A percentile compares a stretch with the other conserved stretches of the same genome.
Evolutionary conservation across 2,888 invertebrate species (phyloP).

Genomic region (Eledona agricola): DNA sequence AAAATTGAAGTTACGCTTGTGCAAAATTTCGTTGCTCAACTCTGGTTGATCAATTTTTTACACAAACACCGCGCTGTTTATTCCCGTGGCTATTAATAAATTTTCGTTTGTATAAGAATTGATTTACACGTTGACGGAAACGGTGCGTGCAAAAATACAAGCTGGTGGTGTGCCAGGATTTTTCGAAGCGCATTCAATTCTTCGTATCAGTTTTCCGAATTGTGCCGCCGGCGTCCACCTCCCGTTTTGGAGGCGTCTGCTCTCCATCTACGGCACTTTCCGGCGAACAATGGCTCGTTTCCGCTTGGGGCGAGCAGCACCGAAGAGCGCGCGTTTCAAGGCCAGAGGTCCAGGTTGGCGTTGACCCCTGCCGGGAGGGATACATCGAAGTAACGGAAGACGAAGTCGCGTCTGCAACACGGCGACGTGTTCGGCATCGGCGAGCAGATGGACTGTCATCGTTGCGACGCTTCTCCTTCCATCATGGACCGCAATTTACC

Average conservation of each 20-base stretch:
- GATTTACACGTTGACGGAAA: conserved; percentile 25
- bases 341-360: conserved; percentile 50
- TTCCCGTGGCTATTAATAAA: conserved; percentile 16
- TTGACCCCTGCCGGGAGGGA: conserved; percentile 45
- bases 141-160: conserved; percentile 17
- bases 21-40: too few species aligned
- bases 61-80: too few species aligned
- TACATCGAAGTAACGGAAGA: conserved; percentile 33
- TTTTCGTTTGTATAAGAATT: conserved; percentile 15
- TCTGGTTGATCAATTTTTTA: too few species aligned
- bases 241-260: background rate
- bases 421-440: conserved; percentile 30
- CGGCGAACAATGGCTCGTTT: conserved; percentile 13
- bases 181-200: too few species aligned
- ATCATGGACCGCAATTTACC: conserved; percentile 32
- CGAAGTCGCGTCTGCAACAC: conserved; percentile 34
- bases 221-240: background rate
- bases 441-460: conserved; percentile 32
- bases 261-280: conserved; percentile 13
- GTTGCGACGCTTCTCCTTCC: conserved; percentile 17
- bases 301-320: conserved; percentile 17
- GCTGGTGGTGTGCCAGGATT: conserved; percentile 11
- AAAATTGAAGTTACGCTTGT: too few species aligned
- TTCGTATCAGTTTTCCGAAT: conserved; percentile 4
- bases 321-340: conserved; percentile 42